Conservation (phyloP, 2,113 vertebrate genomes). For the Epinephelus lanceolatus region DNA sequence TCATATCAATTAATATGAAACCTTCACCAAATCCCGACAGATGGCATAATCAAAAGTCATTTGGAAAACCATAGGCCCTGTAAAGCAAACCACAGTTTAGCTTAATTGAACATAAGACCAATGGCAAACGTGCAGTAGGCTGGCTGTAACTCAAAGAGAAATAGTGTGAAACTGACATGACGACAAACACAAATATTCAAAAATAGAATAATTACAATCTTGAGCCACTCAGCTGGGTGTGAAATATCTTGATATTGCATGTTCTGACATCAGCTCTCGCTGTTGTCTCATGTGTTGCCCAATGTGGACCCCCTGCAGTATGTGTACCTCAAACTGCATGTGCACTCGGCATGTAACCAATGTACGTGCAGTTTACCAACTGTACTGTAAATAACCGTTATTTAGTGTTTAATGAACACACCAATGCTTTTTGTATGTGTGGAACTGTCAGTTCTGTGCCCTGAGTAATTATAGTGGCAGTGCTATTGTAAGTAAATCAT, state of each 20-base stretch:
- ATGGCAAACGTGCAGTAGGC: neutral
- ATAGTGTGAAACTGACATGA: neutral
- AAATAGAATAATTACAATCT: neutral
- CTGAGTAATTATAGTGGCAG: neutral
- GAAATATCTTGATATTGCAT: neutral
- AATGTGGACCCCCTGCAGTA: conserved; percentile 17
- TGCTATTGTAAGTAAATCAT: neutral
- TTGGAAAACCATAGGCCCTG: neutral
- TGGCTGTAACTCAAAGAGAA: conserved; percentile 12
- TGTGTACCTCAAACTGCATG: conserved; percentile 7
- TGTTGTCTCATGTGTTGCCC: neutral
- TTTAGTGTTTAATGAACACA: neutral
- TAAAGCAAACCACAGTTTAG: conserved; percentile 3
- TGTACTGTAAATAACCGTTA: conserved; percentile 5
- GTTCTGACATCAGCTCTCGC: neutral
- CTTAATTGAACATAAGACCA: neutral
- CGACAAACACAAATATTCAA: conserved; percentile 1
- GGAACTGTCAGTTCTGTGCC: neutral
- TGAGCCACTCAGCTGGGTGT: neutral
- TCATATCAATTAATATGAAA: neutral
- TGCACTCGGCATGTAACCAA: neutral
- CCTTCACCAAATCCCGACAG: conserved; percentile 21
- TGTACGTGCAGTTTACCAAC: neutral
- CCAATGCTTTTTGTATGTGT: neutral
- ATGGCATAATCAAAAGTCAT: conserved; percentile 16